Conservation (phyloP, 2,888 invertebrate species). For the Pasiphila rectangulata region DNA sequence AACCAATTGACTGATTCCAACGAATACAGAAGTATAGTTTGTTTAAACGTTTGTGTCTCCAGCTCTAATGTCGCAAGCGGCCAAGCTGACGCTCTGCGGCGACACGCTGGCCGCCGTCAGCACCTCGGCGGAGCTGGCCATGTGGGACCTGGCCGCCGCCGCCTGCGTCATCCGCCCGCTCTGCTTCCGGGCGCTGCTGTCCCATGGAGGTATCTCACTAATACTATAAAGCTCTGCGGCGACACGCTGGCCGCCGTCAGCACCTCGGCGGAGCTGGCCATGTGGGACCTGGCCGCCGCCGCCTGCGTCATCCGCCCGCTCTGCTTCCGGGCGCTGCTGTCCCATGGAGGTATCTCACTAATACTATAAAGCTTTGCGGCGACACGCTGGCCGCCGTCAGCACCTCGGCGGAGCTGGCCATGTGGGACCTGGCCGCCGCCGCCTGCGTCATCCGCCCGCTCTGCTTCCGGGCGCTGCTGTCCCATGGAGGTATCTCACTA, state of each 20-base stretch:
- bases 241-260: conserved; percentile 63
- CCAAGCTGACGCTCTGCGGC: conserved; percentile 54
- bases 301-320: conserved; percentile 76
- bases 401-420: conserved; percentile 56
- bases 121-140: conserved; percentile 56
- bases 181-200: conserved; percentile 81
- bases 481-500: conserved; percentile 69
- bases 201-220: conserved; percentile 69
- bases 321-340: conserved; percentile 81
- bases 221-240: conserved; percentile 38
- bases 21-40: too few species aligned
- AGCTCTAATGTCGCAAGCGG: conserved; percentile 67
- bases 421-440: conserved; percentile 83
- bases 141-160: conserved; percentile 83
- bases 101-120: conserved; percentile 63
- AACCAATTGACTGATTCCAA: too few species aligned
- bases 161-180: conserved; percentile 76
- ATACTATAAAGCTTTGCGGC: conserved; percentile 38
- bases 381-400: conserved; percentile 63
- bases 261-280: conserved; percentile 56
- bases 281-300: conserved; percentile 83
- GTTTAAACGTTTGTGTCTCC: conserved; percentile 26
- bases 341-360: conserved; percentile 69
- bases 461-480: conserved; percentile 81
- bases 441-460: conserved; percentile 76